Conservation (phyloP, 2,888 invertebrate species). For the Microdon myrmicae region DNA sequence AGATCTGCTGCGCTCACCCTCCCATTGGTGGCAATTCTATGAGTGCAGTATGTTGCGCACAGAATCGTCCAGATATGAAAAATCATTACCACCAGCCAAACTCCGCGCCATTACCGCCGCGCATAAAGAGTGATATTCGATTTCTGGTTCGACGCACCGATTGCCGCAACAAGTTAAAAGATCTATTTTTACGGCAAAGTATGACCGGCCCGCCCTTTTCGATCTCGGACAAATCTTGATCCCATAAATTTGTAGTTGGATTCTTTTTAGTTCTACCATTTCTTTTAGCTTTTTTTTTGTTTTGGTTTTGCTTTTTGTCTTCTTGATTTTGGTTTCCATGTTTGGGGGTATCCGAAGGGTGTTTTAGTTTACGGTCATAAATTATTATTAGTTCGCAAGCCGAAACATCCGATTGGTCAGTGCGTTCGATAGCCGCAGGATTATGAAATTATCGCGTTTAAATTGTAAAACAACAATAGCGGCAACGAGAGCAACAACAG, state of each 20-base stretch:
- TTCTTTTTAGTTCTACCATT: no score
- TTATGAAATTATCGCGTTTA: constrained; percentile 35
- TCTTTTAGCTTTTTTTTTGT: no score
- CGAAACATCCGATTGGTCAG: constrained; percentile 27
- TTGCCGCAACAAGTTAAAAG: constrained; percentile 45
- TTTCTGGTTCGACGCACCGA: constrained; percentile 41
- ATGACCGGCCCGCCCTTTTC: constrained; percentile 52
- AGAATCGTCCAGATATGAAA: constrained; percentile 35
- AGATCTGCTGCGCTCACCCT: neutral
- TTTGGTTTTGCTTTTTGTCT: no score
- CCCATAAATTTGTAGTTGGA: constrained; percentile 49
- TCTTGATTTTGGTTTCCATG: no score
- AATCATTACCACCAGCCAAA: constrained; percentile 35
- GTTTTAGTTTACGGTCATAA: constrained; percentile 36
- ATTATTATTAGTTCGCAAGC: constrained; percentile 34
- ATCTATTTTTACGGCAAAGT: constrained; percentile 42
- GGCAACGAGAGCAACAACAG: no score
- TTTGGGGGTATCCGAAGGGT: no score
- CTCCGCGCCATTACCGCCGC: constrained; percentile 21
- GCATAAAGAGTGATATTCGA: constrained; percentile 22
- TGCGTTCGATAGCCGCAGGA: constrained; percentile 37
- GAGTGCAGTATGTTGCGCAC: no score
- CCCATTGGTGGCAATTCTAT: no score
- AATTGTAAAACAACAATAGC: constrained; percentile 25
- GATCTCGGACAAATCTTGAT: constrained; percentile 43